A percentile compares a stretch with the other conserved stretches of the same genome.
Conservation (phyloP, 2,797 vertebrate species). For the Decapterus maruadsi region DNA sequence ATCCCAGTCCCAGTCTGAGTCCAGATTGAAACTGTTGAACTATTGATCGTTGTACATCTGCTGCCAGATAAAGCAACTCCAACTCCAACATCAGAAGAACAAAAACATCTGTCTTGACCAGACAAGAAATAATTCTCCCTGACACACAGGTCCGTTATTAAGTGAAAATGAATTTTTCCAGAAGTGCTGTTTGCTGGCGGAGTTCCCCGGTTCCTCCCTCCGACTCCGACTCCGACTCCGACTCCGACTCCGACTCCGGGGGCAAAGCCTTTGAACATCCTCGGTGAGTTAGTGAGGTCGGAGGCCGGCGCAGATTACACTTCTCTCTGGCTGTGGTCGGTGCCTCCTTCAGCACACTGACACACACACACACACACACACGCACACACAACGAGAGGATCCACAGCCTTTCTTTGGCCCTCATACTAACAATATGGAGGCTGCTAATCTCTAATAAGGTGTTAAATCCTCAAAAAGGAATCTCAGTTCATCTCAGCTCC, state of each 20-base stretch:
- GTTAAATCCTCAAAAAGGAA: slow-evolving; percentile 27
- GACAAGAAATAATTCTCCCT: slow-evolving; percentile 50
- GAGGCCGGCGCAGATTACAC: slow-evolving; percentile 58
- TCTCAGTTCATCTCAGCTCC: slow-evolving; percentile 27
- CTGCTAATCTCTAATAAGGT: slow-evolving; percentile 16
- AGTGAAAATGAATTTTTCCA: slow-evolving; percentile 44
- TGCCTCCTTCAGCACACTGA: slow-evolving; percentile 39
- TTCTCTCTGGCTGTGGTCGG: slow-evolving; percentile 25
- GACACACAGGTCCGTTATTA: slow-evolving; percentile 52
- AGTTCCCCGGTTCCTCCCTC: slow-evolving; percentile 47
- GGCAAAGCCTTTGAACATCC: slow-evolving; percentile 55
- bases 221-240: slow-evolving; percentile 57
- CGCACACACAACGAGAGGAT: background rate
- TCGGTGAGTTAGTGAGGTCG: slow-evolving; percentile 60
- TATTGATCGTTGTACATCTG: background rate
- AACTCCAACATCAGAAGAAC: slow-evolving; percentile 37
- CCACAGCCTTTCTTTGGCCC: slow-evolving; percentile 14
- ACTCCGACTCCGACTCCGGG: slow-evolving; percentile 56
- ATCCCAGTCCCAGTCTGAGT: background rate
- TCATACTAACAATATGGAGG: slow-evolving; percentile 17
- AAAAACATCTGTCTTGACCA: slow-evolving; percentile 45
- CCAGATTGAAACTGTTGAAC: background rate
- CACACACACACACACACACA: background rate
- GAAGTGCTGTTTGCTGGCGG: slow-evolving; percentile 48
- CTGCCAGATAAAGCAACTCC: slow-evolving; percentile 2